Base-by-base conservation (phyloP, 2,797 vertebrate genomes). In the Babyrousa celebensis region DNA sequence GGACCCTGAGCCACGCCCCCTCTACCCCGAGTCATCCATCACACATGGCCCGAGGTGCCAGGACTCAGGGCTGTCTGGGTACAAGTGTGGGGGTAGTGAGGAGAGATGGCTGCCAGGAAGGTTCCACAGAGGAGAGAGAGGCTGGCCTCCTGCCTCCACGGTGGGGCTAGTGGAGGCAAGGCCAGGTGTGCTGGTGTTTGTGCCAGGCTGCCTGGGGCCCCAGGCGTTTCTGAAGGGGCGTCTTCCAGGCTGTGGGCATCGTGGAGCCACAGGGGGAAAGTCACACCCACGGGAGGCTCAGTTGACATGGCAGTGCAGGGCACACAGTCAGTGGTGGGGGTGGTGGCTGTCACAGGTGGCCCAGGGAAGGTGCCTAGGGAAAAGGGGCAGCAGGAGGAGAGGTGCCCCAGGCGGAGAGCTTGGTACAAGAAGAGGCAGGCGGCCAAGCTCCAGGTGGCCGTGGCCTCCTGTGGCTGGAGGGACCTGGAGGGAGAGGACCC, bases 301-400 rank as follows among this genome's bases (percentile, higher is more conserved):
- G 68, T 8, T 2, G 43, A 12, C n/a, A 3, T 0, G 1, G 17
- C 2, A 0, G 27, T 9, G 29, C 25, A 0, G 0, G 62, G 43
- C n/a, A 4, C 29, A 2, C 1, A 0, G 18, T 3, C 3, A 5
- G 6, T 62, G 60, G 67, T 4, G 65, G 63, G 27, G 27, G 63
- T 4, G 25, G 17, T 0, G 18, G 79, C 60, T 4, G 0, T 17
- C 6, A 15, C 0, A 7, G 17, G 29, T n/a, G 78, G 58, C 72
- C 67, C 6, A 0, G 18, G 0, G 9, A 12, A 9, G 25, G 43
- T 0, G 21, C 6, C 27, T 1, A 11, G 6, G 21, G 40, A 11
- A 7, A 4, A 8, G 23, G 2, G 32, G 9, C 71, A 3, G 52
- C 27, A 1, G 70, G 17, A 29, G 12, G 80, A 48, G 43, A 48